Base-by-base conservation (phyloP, 2,888 invertebrate species). In the Nomada ruficornis region DNA sequence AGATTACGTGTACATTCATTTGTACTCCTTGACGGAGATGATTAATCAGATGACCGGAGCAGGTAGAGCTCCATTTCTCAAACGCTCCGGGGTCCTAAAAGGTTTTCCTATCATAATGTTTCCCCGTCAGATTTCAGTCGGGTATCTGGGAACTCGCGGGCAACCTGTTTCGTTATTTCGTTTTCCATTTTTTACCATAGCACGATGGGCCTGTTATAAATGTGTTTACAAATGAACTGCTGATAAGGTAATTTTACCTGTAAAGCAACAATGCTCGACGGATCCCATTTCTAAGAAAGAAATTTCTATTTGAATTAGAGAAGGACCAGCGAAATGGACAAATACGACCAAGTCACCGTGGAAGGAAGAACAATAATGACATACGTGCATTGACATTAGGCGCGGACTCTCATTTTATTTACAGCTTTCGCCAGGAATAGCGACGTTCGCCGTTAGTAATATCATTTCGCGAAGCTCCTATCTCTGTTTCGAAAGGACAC, bases 401-500 rank as follows among this genome's bases (percentile, higher is more conserved):
- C 36, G 44, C 52, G 26, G 50, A 18, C 23, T 29, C 57, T 11
- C 15, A 9, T 36, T 80, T 84, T 80, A 84, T 81, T 60, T 68
- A 60, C 55, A 63, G 36, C 55, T 68, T 44, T 23, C 29, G 18
- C 67, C 11, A 50, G 42, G 18, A 47, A 47, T 18, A 52, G 29
- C 36, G 65, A 54, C 71, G 29, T 50, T 29, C n/a, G 60, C 54
- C 73, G 65, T 65, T 75, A 29, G 59, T 59, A 67, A 74, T 72
- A 59, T 42, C 13, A 36, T 63, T n/a, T 52, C 59, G 26, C 26
- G 50, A 59, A 44, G 75, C 65, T 82, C 68, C 47, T 68, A 83
- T 77, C 77, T 63, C 59, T 69, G 62, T 82, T 82, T 73, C 70
- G 55, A 71, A 54, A 23, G 63, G 23, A n/a, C 20, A 62, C n/a